These are phyloP conservation scores for Xenus cinereus DNA, from an alignment of 2,113 vertebrate species.

Conservation along the genomic window DNA sequence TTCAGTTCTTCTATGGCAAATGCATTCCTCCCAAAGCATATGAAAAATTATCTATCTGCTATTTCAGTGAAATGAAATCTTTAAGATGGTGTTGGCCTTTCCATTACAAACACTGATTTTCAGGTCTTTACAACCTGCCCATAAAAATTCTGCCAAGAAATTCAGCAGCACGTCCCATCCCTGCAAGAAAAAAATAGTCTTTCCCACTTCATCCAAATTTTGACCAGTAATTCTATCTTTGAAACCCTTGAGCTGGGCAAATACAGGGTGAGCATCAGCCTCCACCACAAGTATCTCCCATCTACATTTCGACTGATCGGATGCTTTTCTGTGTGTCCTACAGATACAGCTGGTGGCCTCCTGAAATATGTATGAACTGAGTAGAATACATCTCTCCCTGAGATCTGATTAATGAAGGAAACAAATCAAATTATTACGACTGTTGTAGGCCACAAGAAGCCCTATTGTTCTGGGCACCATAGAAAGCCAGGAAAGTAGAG, in stretches of 20 bases:
- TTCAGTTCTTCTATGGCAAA: not conserved
- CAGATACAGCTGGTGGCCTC: not conserved
- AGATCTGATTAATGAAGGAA: not conserved
- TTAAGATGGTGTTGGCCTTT: not conserved
- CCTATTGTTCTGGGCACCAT: not conserved
- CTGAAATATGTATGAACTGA: not conserved
- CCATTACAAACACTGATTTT: not conserved
- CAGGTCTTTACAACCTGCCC: slow-evolving; percentile 2
- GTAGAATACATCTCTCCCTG: not conserved
- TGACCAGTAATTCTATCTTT: not conserved
- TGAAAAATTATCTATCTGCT: slow-evolving; percentile 4
- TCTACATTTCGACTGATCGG: fast-evolving
- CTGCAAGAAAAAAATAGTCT: not conserved
- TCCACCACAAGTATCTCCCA: not conserved
- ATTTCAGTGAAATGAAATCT: not conserved
- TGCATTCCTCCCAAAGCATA: not conserved
- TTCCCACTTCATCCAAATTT: not conserved
- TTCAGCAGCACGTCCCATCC: not conserved
- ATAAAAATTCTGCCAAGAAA: slow-evolving; percentile 20
- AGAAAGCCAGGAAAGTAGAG: not conserved
- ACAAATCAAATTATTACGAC: not conserved
- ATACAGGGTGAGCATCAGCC: not conserved
- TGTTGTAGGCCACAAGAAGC: not conserved
- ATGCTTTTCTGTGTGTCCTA: not conserved
- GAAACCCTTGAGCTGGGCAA: not conserved